Percentiles rank a stretch among this genome's conserved stretches.
Conservation (phyloP, 2,113 vertebrate species). For the Microcebus jonahi region DNA sequence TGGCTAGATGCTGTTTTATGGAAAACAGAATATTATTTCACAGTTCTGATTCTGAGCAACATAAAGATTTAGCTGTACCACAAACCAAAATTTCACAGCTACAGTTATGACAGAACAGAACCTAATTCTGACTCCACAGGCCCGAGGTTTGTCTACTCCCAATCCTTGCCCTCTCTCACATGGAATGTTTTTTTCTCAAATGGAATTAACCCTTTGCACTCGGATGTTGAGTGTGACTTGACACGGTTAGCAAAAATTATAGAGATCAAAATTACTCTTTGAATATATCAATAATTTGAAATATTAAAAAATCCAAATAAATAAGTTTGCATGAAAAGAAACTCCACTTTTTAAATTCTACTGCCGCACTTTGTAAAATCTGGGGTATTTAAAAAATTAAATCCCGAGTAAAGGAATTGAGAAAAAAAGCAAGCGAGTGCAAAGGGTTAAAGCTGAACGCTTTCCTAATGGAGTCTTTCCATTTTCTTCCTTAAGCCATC, state of each 20-base stretch:
- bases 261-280: too few species aligned
- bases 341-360: too few species aligned
- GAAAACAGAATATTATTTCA: neutral
- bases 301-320: too few species aligned
- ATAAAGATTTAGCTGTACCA: neutral
- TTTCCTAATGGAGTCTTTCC: slow-evolving; percentile 61
- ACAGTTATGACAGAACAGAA: neutral
- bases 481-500: slow-evolving; percentile 81
- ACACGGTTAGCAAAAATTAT: too few species aligned
- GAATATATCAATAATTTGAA: too few species aligned
- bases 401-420: too few species aligned
- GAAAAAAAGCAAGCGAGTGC: too few species aligned
- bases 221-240: too few species aligned
- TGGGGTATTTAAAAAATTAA: too few species aligned
- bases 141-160: neutral
- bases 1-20: neutral
- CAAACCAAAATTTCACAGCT: neutral
- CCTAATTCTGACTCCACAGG: neutral
- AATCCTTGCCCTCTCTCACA: neutral
- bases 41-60: neutral
- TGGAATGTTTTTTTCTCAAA: neutral
- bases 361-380: too few species aligned
- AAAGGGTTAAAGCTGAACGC: neutral
- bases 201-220: neutral
- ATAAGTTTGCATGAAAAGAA: too few species aligned